Percentiles rank a stretch among this genome's conserved stretches.
phyloP scores from a whole-genome alignment of 1,140 invertebrate genomes.

The Drosophila bipectinata region DNA sequence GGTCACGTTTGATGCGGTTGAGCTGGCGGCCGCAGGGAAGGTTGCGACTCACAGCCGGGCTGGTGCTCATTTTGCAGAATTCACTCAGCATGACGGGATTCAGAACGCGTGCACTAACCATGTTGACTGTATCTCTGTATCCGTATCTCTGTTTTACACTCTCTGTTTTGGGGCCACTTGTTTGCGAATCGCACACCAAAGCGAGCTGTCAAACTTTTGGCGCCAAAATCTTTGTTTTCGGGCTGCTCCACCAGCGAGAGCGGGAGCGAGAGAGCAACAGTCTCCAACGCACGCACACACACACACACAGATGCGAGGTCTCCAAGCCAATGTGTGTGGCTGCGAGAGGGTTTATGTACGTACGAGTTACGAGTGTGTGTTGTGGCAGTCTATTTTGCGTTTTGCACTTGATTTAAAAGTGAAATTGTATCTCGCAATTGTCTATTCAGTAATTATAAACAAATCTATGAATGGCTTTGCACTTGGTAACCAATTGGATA shows the following conservation, averaged over 20 bases:
- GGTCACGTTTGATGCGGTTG: slow-evolving; percentile 79
- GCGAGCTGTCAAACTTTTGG: slow-evolving; percentile 78
- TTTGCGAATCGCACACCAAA: slow-evolving; percentile 66
- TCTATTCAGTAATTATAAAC: slow-evolving; percentile 67
- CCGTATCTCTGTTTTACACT: slow-evolving; percentile 37
- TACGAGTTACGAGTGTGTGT: slow-evolving; percentile 16
- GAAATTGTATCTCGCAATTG: slow-evolving; percentile 67
- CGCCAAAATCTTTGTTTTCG: slow-evolving; percentile 75
- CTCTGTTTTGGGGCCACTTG: slow-evolving; percentile 52
- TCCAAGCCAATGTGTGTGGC: slow-evolving; percentile 45
- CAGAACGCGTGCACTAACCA: slow-evolving; percentile 79
- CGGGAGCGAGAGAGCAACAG: slow-evolving; percentile 28
- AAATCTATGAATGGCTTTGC: slow-evolving; percentile 34
- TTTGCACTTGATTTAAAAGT: slow-evolving; percentile 55
- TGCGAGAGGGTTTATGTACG: slow-evolving; percentile 26
- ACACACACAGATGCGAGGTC: slow-evolving; percentile 33
- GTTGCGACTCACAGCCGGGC: slow-evolving; percentile 64
- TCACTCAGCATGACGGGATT: slow-evolving; percentile 69
- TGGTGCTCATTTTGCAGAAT: slow-evolving; percentile 70
- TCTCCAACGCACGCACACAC: slow-evolving; percentile 49
- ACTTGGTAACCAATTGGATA: slow-evolving; percentile 18
- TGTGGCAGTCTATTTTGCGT: slow-evolving; percentile 49
- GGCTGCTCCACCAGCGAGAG: slow-evolving; percentile 34
- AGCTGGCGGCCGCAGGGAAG: slow-evolving; percentile 65
- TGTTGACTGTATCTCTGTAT: slow-evolving; percentile 41